Evolutionary conservation across 2,113 vertebrate genomes (phyloP).

Genomic region (Brachirus orientalis): DNA sequence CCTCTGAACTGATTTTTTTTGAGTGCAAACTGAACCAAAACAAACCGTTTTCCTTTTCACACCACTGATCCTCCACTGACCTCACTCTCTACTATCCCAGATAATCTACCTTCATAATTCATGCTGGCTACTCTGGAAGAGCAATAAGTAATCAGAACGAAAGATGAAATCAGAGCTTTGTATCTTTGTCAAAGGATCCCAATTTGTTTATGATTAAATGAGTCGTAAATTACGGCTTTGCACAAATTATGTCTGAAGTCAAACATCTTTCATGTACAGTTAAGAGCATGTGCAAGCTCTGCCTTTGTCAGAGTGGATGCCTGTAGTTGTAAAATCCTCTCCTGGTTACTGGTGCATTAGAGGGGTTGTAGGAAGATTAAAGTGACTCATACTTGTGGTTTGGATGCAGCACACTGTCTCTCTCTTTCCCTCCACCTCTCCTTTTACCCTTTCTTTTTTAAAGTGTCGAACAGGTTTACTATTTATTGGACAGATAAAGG

Average conservation of each 20-base stretch:
- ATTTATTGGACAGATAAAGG: conserved; percentile 18
- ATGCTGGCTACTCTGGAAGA: conserved; percentile 33
- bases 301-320: neutral
- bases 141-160: conserved; percentile 2
- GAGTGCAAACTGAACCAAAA: neutral
- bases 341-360: conserved; percentile 24
- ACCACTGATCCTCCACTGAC: neutral
- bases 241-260: neutral
- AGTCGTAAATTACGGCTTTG: neutral
- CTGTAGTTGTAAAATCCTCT: conserved; percentile 43
- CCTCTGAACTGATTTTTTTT: neutral
- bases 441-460: neutral
- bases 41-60: conserved; percentile 4
- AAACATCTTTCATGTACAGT: neutral
- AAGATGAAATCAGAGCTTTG: neutral
- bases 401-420: conserved; percentile 15
- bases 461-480: conserved; percentile 16
- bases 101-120: conserved; percentile 63
- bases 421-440: neutral
- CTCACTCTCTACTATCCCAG: conserved; percentile 25
- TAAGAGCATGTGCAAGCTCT: neutral
- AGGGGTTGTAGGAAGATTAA: conserved; percentile 26
- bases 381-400: conserved; percentile 58
- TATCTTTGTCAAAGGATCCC: too few relatives aligned
- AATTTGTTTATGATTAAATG: neutral